Evolutionary conservation across 2,113 vertebrate genomes (phyloP).

Genomic region (Willisornis vidua): DNA sequence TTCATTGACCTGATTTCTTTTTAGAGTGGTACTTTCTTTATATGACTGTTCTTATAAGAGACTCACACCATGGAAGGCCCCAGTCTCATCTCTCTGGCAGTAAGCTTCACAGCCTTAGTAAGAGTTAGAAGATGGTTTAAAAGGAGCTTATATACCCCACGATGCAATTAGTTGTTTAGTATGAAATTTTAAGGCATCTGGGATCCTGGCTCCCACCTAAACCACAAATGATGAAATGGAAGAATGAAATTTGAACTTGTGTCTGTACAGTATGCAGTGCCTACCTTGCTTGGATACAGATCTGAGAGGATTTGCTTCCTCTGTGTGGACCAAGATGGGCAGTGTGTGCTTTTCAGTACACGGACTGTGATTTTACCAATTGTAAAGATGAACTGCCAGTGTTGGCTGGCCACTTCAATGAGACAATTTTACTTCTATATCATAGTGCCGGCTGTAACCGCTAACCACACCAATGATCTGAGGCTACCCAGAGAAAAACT

Average conservation of each 20-base stretch:
- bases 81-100: not conserved
- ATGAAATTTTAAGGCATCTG: not conserved
- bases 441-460: not conserved
- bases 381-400: not conserved
- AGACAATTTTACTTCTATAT: not conserved
- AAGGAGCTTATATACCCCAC: not conserved
- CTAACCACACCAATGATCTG: not conserved
- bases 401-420: not conserved
- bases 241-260: not conserved
- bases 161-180: not conserved
- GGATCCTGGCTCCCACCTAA: not conserved
- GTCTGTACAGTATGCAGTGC: not conserved
- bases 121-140: not conserved
- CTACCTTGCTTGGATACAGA: not conserved
- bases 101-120: not conserved
- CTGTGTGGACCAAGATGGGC: not conserved
- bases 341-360: fast-evolving
- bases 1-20: conserved; percentile 40
- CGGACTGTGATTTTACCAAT: not conserved
- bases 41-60: not conserved
- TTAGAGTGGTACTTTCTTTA: not conserved
- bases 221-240: not conserved
- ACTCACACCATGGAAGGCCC: not conserved
- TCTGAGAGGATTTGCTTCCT: not conserved
- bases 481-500: not conserved